Percentiles rank a stretch among this genome's conserved stretches.
Conservation (phyloP, 2,113 vertebrate genomes). For the Alouatta palliata region DNA sequence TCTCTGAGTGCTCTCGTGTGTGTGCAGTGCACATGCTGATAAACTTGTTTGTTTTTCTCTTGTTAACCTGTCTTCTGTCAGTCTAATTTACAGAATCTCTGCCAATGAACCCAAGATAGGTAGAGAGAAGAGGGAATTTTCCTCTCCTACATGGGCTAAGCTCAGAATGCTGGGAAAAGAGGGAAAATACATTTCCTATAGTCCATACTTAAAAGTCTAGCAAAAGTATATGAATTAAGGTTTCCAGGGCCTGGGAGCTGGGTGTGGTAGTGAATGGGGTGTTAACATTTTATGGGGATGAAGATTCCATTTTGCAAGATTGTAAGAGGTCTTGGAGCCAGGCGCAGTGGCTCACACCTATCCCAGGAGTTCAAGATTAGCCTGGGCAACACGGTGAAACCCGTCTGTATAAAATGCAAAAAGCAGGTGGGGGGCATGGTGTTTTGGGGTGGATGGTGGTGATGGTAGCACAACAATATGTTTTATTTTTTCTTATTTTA, state of each 20-base stretch:
- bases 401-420: too few species aligned
- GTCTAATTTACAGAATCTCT: background rate
- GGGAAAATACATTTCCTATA: background rate
- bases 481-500: too few species aligned
- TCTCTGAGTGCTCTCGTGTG: too few species aligned
- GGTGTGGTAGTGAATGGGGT: background rate
- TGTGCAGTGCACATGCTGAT: background rate
- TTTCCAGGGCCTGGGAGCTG: too few species aligned
- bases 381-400: too few species aligned
- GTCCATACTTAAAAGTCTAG: background rate
- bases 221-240: background rate
- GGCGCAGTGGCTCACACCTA: too few species aligned
- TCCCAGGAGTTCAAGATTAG: too few species aligned
- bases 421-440: too few species aligned
- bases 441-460: background rate
- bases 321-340: background rate
- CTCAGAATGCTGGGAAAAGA: background rate
- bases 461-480: background rate
- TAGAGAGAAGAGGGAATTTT: background rate
- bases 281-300: background rate
- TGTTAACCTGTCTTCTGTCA: background rate
- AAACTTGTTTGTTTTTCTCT: background rate
- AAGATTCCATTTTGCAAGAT: background rate
- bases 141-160: background rate
- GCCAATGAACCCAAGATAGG: background rate